Evolutionary conservation across 2,797 vertebrate genomes (phyloP).

Genomic region (Micrastur ruficollis): DNA sequence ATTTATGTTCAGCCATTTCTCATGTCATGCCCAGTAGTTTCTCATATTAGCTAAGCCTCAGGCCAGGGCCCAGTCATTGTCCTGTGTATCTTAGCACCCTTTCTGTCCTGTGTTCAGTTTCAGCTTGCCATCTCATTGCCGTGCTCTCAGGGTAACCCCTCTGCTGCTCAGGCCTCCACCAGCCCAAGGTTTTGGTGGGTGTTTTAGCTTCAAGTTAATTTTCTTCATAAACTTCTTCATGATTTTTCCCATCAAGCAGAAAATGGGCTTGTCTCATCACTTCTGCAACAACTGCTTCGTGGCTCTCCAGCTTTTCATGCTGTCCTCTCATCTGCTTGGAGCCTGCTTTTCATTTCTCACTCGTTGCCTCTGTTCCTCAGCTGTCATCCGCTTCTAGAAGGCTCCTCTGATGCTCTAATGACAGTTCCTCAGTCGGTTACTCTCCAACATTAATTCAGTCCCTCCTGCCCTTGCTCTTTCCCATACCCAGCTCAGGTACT

Average conservation of each 20-base stretch:
- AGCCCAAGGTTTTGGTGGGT: neutral
- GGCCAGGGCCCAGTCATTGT: neutral
- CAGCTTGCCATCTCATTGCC: rapidly evolving
- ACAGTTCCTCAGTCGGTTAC: neutral
- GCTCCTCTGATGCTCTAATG: neutral
- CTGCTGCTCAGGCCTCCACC: neutral
- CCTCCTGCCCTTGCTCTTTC: neutral
- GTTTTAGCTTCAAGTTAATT: neutral
- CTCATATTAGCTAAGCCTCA: neutral
- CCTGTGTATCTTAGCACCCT: neutral
- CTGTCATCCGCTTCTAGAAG: neutral
- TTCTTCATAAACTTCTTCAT: neutral
- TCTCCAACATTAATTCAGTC: neutral
- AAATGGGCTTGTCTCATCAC: neutral
- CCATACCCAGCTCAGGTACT: neutral
- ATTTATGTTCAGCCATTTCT: neutral
- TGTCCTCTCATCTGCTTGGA: neutral
- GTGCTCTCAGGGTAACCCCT: rapidly evolving
- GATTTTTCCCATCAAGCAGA: neutral
- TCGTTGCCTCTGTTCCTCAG: neutral
- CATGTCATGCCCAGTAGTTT: neutral
- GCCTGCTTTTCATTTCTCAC: neutral
- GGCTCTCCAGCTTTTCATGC: neutral
- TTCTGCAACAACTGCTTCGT: neutral
- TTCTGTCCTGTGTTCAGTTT: neutral